phyloP scores from a whole-genome alignment of 2,113 vertebrate genomes.

The Patagioenas fasciata region DNA sequence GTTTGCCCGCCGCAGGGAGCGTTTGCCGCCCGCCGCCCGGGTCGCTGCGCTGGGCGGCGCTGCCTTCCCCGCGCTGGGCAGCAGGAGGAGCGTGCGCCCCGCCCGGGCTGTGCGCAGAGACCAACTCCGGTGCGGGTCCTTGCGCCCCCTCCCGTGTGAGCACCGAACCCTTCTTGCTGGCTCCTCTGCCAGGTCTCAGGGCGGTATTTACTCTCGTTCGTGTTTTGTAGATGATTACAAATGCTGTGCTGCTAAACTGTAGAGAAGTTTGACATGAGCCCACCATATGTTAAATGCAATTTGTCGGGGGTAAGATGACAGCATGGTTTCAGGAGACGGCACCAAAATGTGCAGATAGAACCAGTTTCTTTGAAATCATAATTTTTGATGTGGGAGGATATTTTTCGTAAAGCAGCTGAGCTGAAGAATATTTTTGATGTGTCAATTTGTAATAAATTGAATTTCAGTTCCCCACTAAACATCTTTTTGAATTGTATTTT shows the following conservation, averaged over 20 bases:
- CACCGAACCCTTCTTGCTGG: background rate
- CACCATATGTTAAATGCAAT: background rate
- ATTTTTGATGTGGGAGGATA: background rate
- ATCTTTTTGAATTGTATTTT: background rate
- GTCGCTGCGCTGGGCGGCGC: fast-evolving
- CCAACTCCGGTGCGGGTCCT: background rate
- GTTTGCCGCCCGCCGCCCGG: fast-evolving
- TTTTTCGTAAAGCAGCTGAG: background rate
- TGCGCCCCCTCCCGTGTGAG: background rate
- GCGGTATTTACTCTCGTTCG: background rate
- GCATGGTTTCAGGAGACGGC: background rate
- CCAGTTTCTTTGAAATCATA: background rate
- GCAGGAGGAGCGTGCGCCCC: background rate
- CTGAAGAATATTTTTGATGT: background rate
- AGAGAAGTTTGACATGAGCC: background rate
- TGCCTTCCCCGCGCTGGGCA: background rate
- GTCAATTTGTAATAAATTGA: background rate
- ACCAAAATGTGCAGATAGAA: background rate
- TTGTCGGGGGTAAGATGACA: background rate
- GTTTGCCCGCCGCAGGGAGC: background rate
- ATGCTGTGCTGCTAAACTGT: background rate
- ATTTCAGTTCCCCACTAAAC: background rate
- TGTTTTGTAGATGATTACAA: background rate
- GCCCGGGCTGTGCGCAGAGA: too few species aligned
- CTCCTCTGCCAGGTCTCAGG: background rate